Conservation (phyloP, 2,113 vertebrate species). For the Rutilus rutilus region DNA sequence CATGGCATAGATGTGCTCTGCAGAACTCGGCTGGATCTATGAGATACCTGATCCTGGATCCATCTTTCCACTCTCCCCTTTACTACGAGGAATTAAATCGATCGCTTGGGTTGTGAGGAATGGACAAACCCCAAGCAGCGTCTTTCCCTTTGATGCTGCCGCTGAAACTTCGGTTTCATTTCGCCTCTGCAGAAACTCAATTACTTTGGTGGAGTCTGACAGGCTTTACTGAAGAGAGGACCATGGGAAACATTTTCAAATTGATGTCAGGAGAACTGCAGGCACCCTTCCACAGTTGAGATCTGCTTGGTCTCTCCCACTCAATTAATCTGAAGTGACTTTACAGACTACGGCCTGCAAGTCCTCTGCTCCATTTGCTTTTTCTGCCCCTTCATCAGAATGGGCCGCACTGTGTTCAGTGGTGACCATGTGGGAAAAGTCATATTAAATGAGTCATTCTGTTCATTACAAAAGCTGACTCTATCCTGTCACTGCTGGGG, state of each 20-base stretch:
- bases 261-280: slow-evolving; percentile 36
- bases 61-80: slow-evolving; percentile 42
- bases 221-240: slow-evolving; percentile 46
- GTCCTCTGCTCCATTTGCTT: neutral
- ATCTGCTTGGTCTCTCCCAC: slow-evolving; percentile 12
- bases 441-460: slow-evolving; percentile 35
- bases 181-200: slow-evolving; percentile 48
- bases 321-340: neutral
- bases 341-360: neutral
- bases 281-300: neutral
- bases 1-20: neutral
- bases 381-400: slow-evolving; percentile 19
- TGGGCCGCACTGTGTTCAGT: slow-evolving; percentile 2
- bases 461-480: slow-evolving; percentile 32
- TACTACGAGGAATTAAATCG: slow-evolving; percentile 45
- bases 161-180: slow-evolving; percentile 36
- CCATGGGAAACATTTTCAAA: slow-evolving; percentile 52
- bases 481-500: neutral
- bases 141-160: slow-evolving; percentile 47
- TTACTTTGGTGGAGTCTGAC: slow-evolving; percentile 47
- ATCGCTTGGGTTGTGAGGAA: slow-evolving; percentile 40
- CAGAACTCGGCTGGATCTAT: slow-evolving; percentile 8
- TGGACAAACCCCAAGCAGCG: slow-evolving; percentile 40
- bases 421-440: slow-evolving; percentile 30
- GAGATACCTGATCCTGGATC: slow-evolving; percentile 35